Percentiles rank a stretch among this genome's conserved stretches.
Conservation (phyloP, 2,797 vertebrate genomes). For the Muraenolepis orangiensis region DNA sequence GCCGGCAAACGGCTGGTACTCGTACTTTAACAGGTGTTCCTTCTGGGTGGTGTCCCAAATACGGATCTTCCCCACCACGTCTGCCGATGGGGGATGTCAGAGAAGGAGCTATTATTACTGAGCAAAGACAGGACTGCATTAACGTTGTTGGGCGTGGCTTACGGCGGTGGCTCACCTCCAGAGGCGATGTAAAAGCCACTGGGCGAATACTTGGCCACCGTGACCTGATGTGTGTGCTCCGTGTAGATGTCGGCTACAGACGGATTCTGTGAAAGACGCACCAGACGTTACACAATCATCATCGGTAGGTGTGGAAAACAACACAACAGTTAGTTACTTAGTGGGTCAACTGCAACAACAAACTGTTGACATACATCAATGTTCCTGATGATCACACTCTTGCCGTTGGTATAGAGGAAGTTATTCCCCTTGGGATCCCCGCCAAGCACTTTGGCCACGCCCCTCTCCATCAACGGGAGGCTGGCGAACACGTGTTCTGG, state of each 20-base stretch:
- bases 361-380: conserved; percentile 78
- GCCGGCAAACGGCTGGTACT: conserved; percentile 90
- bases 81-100: conserved; percentile 70
- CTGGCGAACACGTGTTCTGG: conserved; percentile 90
- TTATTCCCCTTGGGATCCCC: conserved; percentile 93
- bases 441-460: conserved; percentile 89
- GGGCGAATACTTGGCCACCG: conserved; percentile 92
- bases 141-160: background rate
- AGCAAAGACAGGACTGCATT: background rate
- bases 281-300: conserved; percentile 19
- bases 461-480: conserved; percentile 94
- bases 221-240: conserved; percentile 89
- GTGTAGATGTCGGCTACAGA: conserved; percentile 94
- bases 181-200: conserved; percentile 98
- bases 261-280: conserved; percentile 79
- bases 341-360: background rate
- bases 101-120: background rate
- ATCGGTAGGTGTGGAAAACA: conserved; percentile 6
- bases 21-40: conserved; percentile 93
- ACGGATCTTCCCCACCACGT: conserved; percentile 88
- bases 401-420: conserved; percentile 96
- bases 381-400: conserved; percentile 93
- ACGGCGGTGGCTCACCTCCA: conserved; percentile 78
- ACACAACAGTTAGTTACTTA: background rate
- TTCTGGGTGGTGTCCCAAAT: conserved; percentile 99